Conservation (phyloP, 2,888 invertebrate genomes). For the Euproctis similis region DNA sequence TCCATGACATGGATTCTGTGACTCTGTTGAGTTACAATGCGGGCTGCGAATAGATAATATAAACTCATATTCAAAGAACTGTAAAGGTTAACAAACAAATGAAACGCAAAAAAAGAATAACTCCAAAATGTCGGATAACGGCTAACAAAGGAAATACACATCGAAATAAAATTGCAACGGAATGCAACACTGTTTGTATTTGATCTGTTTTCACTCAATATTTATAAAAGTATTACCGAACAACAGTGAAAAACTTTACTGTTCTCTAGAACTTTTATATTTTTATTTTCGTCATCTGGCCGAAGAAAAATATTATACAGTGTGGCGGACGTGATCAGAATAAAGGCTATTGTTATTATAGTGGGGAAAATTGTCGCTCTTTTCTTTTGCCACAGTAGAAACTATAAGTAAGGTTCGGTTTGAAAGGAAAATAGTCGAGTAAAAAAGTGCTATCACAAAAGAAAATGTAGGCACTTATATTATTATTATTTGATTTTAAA, state of each 20-base stretch:
- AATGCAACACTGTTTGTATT: constrained; percentile 13
- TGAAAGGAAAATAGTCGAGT: too few relatives aligned
- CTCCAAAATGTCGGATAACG: neutral
- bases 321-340: constrained; percentile 3
- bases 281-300: constrained; percentile 4
- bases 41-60: too few relatives aligned
- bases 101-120: too few relatives aligned
- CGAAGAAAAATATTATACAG: constrained; percentile 2
- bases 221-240: constrained; percentile 12
- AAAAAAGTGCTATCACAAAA: too few relatives aligned
- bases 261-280: neutral
- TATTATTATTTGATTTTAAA: too few relatives aligned
- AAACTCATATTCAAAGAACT: too few relatives aligned
- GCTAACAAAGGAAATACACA: constrained; percentile 1
- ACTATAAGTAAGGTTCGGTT: too few relatives aligned
- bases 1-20: too few relatives aligned
- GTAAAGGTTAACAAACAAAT: too few relatives aligned
- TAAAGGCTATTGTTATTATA: neutral
- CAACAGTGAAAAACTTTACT: constrained; percentile 10
- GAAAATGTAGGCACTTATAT: too few relatives aligned
- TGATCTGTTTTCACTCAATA: constrained; percentile 19
- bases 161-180: constrained; percentile 10
- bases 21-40: too few relatives aligned
- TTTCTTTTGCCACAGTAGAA: too few relatives aligned
- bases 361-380: neutral